Evolutionary conservation across 1,140 invertebrate genomes (phyloP).

Genomic region (Latrodectus geometricus): DNA sequence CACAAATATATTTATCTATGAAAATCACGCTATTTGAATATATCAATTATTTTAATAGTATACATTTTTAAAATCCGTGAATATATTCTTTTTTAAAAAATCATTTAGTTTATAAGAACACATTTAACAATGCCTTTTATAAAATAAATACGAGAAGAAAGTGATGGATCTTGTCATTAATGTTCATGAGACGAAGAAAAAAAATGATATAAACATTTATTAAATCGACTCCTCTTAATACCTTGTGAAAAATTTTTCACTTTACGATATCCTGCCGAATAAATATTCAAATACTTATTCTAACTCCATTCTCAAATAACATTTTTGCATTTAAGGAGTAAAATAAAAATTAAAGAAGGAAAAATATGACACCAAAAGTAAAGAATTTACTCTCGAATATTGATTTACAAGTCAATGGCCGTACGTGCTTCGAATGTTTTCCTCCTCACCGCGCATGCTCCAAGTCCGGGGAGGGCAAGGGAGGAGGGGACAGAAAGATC

Average conservation of each 20-base stretch:
- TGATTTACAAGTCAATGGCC: conserved; percentile 61
- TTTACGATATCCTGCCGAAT: conserved; percentile 19
- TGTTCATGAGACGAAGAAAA: not conserved
- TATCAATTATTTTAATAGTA: no score
- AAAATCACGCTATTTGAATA: no score
- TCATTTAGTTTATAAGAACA: no score
- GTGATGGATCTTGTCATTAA: not conserved
- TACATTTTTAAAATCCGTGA: no score
- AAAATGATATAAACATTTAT: not conserved
- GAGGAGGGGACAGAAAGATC: conserved; percentile 1
- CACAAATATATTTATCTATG: no score
- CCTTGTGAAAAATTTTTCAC: not conserved
- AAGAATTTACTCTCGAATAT: conserved; percentile 53
- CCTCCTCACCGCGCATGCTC: conserved; percentile 37
- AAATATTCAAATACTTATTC: conserved; percentile 31
- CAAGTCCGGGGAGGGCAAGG: no score
- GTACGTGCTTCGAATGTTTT: conserved; percentile 50
- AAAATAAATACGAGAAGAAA: no score
- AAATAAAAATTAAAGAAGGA: conserved; percentile 15
- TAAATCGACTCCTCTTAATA: not conserved
- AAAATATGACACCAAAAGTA: conserved; percentile 42
- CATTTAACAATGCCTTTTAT: no score
- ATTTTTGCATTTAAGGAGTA: conserved; percentile 13
- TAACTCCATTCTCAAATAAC: conserved; percentile 44
- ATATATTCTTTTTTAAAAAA: no score